Base-by-base conservation (phyloP, 1,140 invertebrate genomes). In the Saccostrea glomerata region DNA sequence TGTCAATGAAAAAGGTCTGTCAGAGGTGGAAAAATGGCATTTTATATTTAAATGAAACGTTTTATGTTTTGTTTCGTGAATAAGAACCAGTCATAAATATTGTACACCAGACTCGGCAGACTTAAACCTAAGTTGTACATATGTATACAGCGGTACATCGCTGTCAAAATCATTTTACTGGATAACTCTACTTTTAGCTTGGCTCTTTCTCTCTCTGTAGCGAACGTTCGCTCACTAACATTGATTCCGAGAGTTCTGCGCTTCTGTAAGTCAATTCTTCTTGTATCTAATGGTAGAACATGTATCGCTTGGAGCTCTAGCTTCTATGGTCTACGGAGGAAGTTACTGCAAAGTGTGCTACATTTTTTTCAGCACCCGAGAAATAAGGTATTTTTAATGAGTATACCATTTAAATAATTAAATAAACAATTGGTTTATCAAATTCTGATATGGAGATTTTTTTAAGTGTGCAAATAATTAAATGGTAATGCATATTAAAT, bases 11-110 rank as follows among this genome's bases (percentile, higher is more conserved):
- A n/a, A 23, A 66, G 15, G 25, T 77, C 30, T 40, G 7, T 36
- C 30, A 36, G 11, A 36, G 15, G 30, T 30, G 5, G 12, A 11
- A 30, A 30, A 63, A 77, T 77, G 70, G 70, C 23, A 77, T 77
- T 77, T 23, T 30, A 13, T 77, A 77, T 77, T 77, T 77, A 77
- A 77, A 77, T 77, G 70, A 77, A 36, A 30, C 12, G 25, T 36
- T 77, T 77, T 36, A 30, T 25, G 23, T 30, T 30, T 77, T 77
- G 11, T 12, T 30, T 30, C 25, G 23, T 77, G 12, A 12, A 77
- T 11, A 77, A 77, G 70, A 30, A 77, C 11, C 11, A 36, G 15
- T 30, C 30, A 77, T 30, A 15, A 9, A 36, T 77, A 77, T 30
- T 77, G 25, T 77, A 23, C 36, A 77, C 13, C 70, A 77, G 70